Evolutionary conservation across 2,888 invertebrate genomes (phyloP).

Genomic region (Idaea dimidiata): DNA sequence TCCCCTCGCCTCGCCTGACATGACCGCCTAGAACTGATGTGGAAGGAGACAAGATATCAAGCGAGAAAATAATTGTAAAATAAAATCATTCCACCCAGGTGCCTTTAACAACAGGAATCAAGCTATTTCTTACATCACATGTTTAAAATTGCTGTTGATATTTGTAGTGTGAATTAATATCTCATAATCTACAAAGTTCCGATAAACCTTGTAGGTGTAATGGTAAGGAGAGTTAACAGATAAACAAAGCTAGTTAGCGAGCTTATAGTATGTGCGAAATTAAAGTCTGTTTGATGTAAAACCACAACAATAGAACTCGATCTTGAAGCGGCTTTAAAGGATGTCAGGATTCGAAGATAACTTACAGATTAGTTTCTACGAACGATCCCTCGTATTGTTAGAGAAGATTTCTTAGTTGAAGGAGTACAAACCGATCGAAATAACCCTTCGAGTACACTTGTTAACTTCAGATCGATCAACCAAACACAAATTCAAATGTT

Average conservation of each 20-base stretch:
- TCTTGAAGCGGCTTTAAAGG: slow-evolving; percentile 42
- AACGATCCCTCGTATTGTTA: slow-evolving; percentile 43
- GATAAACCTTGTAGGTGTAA: slow-evolving; percentile 19
- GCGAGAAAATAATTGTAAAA: no score
- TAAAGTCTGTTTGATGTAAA: slow-evolving; percentile 45
- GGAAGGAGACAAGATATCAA: no score
- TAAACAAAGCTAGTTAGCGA: slow-evolving; percentile 47
- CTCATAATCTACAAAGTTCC: slow-evolving; percentile 19
- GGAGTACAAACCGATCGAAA: slow-evolving; percentile 10
- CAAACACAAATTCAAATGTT: slow-evolving; percentile 14
- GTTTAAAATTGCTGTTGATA: no score
- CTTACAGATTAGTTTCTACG: slow-evolving; percentile 53
- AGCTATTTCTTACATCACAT: no score
- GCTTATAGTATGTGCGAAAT: slow-evolving; percentile 48
- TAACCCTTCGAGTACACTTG: slow-evolving; percentile 22
- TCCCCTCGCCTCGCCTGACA: no score
- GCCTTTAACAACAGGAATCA: no score
- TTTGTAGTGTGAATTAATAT: slow-evolving; percentile 5
- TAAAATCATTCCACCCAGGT: no score
- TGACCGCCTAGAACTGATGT: no score
- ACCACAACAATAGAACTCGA: slow-evolving; percentile 44
- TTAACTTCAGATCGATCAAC: slow-evolving; percentile 16
- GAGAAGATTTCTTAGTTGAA: slow-evolving; percentile 35
- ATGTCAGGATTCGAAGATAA: slow-evolving; percentile 42
- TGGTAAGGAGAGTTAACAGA: slow-evolving; percentile 38